Evolutionary conservation across 2,113 vertebrate species (phyloP), one percentile per base, ranked within the genome.

Genomic region (Pachycephala philippinensis): DNA sequence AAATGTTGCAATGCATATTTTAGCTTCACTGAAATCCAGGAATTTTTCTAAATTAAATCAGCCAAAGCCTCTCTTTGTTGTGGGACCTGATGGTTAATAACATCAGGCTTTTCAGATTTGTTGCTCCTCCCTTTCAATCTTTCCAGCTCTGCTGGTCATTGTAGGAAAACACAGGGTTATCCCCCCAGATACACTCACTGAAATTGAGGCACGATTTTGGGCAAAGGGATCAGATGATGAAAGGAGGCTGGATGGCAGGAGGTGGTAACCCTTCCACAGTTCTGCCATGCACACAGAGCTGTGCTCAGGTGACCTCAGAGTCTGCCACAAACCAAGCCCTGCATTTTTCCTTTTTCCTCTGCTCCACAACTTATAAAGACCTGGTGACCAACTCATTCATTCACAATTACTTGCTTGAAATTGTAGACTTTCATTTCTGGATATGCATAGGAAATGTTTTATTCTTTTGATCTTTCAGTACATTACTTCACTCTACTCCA

Each of bases 251-350:
- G 13, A 13, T 59, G 27, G 21, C 52, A 75, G 56, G 39, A 89
- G 28, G 3, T 75, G 6, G 27, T 66, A 39, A 45, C 30, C 37
- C 11, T 59, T 81, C 12, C 52, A 37, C 47, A 45, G 42, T 27
- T 80, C 35, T 64, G 27, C 40, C 37, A 1, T 21, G 26, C 10
- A 22, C 13, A 15, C 21, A 44, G 10, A 39, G 12, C 2, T 59
- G 24, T 30, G 26, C 20, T 69, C 7, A 56, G 7, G 33, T 66
- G 37, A 56, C 39, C 39, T 68, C 0, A 0, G 17, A 33, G 28
- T 27, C 26, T 66, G 47, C 20, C 26, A 15, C 15, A 72, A 49
- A 23, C 10, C 14, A 40, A 71, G 12, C 42, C 11, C 71, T 52
- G 14, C 45, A 35, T 20, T 88, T 88, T 77, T 26, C 5, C 26